Base-by-base conservation (phyloP, 2,113 vertebrate genomes). In the Caranx ignobilis region DNA sequence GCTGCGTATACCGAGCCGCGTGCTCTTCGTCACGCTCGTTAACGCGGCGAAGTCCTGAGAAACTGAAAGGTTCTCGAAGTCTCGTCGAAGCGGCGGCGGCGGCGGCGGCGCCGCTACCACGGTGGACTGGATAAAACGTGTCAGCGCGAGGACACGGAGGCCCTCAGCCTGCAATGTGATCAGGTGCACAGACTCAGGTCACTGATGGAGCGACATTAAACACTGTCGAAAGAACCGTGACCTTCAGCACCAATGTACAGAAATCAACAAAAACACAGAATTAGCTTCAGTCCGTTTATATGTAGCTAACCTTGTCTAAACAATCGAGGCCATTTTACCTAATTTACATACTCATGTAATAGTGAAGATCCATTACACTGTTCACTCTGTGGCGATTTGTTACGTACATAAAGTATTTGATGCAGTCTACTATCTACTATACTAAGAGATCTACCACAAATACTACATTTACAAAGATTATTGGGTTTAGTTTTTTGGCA, bases 21-120 rank as follows among this genome's bases (percentile, higher is more conserved):
- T 70, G 71, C 13, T n/a, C 32, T 39, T 39, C 54, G 56, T 63
- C 41, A 52, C 57, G 55, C 39, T 55, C 47, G 41, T 54, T 13
- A 21, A 26, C 71, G 2, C 21, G 39, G 37, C 67, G 65, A 65
- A 72, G 39, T 31, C 34, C 61, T 6, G 4, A 19, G 0, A 2
- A 12, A 63, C 34, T 4, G 50, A 62, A 26, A 52, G 55, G 54
- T 37, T 48, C 6, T 55, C 0, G 64, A 52, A 45, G 64, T 47
- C 5, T 55, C 50, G 69, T 48, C 35, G 63, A 60, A 45, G 63
- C 72, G 32, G 19, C 41, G 13, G 76, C 35, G 43, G 12, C 19
- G 16, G 15, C 35, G 13, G 50, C 34, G 6, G 6, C 31, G 21
- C 12, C 16, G 18, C 1, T 1, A 48, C 16, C 6, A 5, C 43